Evolutionary conservation across 2,113 vertebrate species (phyloP), one percentile per base, ranked within the genome.

Genomic region (Gavia stellata): DNA sequence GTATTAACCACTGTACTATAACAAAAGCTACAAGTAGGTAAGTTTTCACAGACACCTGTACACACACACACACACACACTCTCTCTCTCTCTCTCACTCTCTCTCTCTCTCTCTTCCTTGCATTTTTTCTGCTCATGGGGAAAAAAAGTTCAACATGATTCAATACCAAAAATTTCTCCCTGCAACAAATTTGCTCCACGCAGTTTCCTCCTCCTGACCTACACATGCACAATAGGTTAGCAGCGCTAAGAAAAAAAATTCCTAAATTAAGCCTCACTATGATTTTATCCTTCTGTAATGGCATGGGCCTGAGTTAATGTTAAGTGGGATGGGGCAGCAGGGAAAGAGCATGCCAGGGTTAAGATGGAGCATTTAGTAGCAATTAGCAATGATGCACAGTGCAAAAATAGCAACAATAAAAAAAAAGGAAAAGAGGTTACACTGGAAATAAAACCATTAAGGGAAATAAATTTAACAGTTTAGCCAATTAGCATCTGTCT

Each of bases 381-480:
- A 97, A 98, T 98, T 97, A 98, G 95, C 87, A 92, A 88, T 92
- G 81, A 92, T 97, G 95, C 92, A 84, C 12, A 56, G 90, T 84
- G 58, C 66, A 96, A 97, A 96, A 97, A 97, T 92, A 96, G 97
- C 89, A 93, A 90, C 86, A 85, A 61, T 16, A 4, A 72, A 79
- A 88, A 83, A 79, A 58, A 24, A 89, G 70, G 62, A 61, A 84
- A 74, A 83, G 17, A 85, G 73, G 40, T 82, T 96, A 94, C 72
- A 93, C 80, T 70, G 70, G 85, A 96, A 97, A 97, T 82, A 87
- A 95, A 97, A 92, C 70, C 83, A 96, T 66, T 91, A 95, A 81
- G 42, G 6, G 78, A 96, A 92, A 92, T 95, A 97, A 97, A 94
- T 81, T 88, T 82, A 92, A 75, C 58, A 88, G 86, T 96, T 97